A percentile compares a stretch with the other conserved stretches of the same genome.
phyloP scores from a whole-genome alignment of 2,888 invertebrate genomes.

The Teinopalpus imperialis region DNA sequence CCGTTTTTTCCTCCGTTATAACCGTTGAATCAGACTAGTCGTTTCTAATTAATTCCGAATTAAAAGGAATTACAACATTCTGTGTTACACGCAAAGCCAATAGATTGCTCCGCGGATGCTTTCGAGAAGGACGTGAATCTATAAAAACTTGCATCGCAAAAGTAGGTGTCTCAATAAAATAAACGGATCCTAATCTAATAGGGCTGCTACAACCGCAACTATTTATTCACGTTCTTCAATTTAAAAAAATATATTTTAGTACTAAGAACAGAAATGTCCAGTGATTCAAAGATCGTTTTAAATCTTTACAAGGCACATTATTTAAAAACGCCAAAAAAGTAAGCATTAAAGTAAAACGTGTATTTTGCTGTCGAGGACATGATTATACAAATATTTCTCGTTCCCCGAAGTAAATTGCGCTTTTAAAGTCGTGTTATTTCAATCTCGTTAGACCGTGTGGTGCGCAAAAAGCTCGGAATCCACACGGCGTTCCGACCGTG shows the following conservation, averaged over 20 bases:
- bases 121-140: slow-evolving; percentile 39
- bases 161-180: slow-evolving; percentile 67
- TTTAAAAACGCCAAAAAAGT: slow-evolving; percentile 5
- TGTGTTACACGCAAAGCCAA: slow-evolving; percentile 40
- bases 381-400: slow-evolving; percentile 20
- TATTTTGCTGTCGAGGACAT: slow-evolving; percentile 7
- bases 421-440: slow-evolving; percentile 48
- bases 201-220: slow-evolving; percentile 40
- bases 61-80: slow-evolving; percentile 47
- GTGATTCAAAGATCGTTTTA: slow-evolving; percentile 7
- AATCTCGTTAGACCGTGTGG: slow-evolving; percentile 69
- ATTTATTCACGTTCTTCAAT: no score
- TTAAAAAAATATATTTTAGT: no score
- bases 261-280: no score
- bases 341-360: slow-evolving; percentile 2
- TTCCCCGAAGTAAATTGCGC: slow-evolving; percentile 19
- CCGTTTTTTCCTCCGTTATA: slow-evolving; percentile 21
- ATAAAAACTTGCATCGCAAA: slow-evolving; percentile 56
- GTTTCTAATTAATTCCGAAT: slow-evolving; percentile 51
- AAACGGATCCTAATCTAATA: slow-evolving; percentile 59
- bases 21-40: slow-evolving; percentile 40
- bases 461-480: slow-evolving; percentile 69
- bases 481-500: slow-evolving; percentile 47
- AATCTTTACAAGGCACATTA: slow-evolving; percentile 25
- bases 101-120: slow-evolving; percentile 44